These are phyloP conservation scores for Homalodisca vitripennis DNA, from an alignment of 1,140 invertebrate species.

Conservation along the genomic window DNA sequence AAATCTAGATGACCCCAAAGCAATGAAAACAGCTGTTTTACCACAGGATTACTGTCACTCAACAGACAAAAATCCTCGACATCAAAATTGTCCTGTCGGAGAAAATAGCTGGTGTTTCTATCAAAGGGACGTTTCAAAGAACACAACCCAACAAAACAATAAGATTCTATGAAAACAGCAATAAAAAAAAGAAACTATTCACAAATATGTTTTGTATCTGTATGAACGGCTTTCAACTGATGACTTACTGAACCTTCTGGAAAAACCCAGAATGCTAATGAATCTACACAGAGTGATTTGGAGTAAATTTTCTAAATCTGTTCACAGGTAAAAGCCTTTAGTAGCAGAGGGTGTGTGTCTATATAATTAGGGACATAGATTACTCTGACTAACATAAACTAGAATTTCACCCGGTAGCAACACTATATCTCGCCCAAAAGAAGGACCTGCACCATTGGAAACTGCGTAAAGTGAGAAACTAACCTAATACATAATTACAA, in stretches of 20 bases:
- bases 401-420: not conserved
- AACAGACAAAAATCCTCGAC: conserved; percentile 36
- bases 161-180: not conserved
- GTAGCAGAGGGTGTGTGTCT: conserved; percentile 13
- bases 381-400: not conserved
- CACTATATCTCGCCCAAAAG: not conserved
- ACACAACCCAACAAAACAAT: not conserved
- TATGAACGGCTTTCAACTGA: too few relatives aligned
- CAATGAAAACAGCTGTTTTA: conserved; percentile 33
- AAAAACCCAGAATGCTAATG: conserved; percentile 11
- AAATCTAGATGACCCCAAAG: conserved; percentile 14
- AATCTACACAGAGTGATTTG: conserved; percentile 5
- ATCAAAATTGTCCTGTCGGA: conserved; percentile 33
- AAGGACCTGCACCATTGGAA: not conserved
- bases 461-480: not conserved
- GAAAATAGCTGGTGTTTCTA: conserved; percentile 34
- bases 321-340: not conserved
- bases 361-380: not conserved
- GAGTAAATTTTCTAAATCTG: not conserved
- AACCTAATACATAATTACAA: too few relatives aligned
- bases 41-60: conserved; percentile 34
- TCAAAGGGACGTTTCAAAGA: conserved; percentile 17
- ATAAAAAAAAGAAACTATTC: not conserved
- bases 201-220: not conserved
- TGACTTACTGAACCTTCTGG: not conserved